Percentiles rank a stretch among this genome's conserved stretches.
Conservation (phyloP, 2,888 invertebrate genomes). For the Drosophila maculinotata region DNA sequence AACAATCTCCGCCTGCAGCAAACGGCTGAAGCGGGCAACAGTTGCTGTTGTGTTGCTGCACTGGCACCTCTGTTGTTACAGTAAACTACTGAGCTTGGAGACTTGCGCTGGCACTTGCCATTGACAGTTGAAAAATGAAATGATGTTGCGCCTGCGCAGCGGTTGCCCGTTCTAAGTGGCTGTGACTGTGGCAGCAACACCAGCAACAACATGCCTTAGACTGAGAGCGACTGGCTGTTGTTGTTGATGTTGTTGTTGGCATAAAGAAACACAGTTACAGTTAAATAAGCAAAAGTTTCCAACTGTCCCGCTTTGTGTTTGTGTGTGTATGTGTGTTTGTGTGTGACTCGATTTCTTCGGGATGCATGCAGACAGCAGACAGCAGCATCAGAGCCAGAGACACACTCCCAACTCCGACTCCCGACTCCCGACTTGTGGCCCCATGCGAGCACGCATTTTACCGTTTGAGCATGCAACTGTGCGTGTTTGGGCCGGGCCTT, state of each 20-base stretch:
- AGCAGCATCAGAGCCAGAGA: constrained; percentile 10
- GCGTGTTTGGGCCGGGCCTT: constrained; percentile 61
- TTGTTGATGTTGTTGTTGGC: constrained; percentile 29
- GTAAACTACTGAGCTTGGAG: constrained; percentile 51
- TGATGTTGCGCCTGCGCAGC: constrained; percentile 51
- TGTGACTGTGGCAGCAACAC: constrained; percentile 4
- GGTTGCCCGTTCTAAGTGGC: constrained; percentile 50
- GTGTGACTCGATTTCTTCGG: constrained; percentile 57
- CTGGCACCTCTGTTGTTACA: constrained; percentile 52
- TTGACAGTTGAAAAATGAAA: constrained; percentile 56
- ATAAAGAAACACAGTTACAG: constrained; percentile 60
- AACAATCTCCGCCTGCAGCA: constrained; percentile 50
- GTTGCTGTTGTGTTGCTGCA: constrained; percentile 26
- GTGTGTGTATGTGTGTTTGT: constrained; percentile 31
- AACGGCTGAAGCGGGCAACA: constrained; percentile 26
- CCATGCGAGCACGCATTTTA: constrained; percentile 72
- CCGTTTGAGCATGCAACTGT: constrained; percentile 64
- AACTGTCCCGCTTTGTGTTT: constrained; percentile 34
- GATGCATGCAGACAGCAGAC: constrained; percentile 19
- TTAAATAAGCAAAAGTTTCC: constrained; percentile 75
- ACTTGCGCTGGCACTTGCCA: constrained; percentile 29
- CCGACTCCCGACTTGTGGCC: constrained; percentile 28
- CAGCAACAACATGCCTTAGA: no score
- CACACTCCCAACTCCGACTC: constrained; percentile 9
- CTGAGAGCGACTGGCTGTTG: no score